A percentile compares a stretch with the other conserved stretches of the same genome.
phyloP scores from a whole-genome alignment of 2,113 vertebrate genomes.

The Heterochromis multidens region DNA sequence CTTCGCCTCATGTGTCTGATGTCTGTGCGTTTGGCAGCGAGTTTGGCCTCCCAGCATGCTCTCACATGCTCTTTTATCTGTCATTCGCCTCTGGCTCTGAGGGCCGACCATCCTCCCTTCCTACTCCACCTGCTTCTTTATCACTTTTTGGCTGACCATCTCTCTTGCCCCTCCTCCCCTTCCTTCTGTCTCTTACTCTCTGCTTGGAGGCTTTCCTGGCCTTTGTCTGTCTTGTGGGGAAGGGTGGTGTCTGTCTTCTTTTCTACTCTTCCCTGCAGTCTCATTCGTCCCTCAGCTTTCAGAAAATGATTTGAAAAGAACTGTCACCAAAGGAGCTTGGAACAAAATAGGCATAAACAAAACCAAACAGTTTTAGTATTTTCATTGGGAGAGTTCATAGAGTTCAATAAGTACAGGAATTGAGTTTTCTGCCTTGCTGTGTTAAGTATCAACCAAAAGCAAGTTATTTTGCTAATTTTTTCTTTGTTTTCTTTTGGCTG shows the following conservation, averaged over 20 bases:
- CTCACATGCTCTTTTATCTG: conserved; percentile 58
- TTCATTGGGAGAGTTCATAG: background rate
- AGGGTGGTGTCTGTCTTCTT: conserved; percentile 10
- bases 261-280: background rate
- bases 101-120: conserved; percentile 11
- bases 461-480: background rate
- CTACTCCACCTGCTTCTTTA: conserved; percentile 37
- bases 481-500: background rate
- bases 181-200: background rate
- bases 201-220: conserved; percentile 21
- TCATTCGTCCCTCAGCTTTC: conserved; percentile 8
- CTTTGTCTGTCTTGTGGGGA: conserved; percentile 38
- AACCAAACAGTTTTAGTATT: too few species aligned
- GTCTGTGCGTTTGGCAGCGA: conserved; percentile 40
- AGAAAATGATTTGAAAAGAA: conserved; percentile 12
- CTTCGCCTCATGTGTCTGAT: conserved; percentile 22
- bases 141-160: conserved; percentile 14
- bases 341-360: background rate
- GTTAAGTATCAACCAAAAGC: background rate
- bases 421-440: background rate
- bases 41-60: conserved; percentile 35
- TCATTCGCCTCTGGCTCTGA: conserved; percentile 19
- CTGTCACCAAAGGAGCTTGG: background rate
- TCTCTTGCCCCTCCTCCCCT: background rate
- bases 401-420: background rate